Evolutionary conservation across 2,113 vertebrate species (phyloP), one percentile per base, ranked within the genome.

Genomic region (Columbina picui): DNA sequence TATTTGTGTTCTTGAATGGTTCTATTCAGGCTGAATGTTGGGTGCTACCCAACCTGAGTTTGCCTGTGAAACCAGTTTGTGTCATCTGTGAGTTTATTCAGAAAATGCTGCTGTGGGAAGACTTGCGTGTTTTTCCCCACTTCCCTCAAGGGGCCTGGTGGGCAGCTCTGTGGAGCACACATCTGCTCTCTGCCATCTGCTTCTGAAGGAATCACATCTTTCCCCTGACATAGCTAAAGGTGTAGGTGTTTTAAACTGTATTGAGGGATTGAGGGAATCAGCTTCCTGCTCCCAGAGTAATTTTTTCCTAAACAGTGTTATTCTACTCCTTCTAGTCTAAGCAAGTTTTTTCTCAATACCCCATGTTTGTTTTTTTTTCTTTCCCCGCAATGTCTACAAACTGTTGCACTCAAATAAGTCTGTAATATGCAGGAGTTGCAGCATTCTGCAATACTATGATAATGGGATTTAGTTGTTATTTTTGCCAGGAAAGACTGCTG

Each of bases 11-110:
- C 52, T 52, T 92, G 90, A 92, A 90, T 97, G 81, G 27, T 21
- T 84, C 90, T 71, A 79, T 97, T 95, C 88, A 96, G 53, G 47
- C 47, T 65, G 90, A 77, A 64, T 76, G 73, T 78, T 90, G 53
- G 87, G 67, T 1, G 5, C 7, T 13, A 17, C 86, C 71, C 86
- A 91, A 29, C 56, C 76, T 49, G 70, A 82, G 81, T 34, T 90
- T 92, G 59, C 67, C 88, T 95, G 78, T 73, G 91, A 64, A 95
- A n/a, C 18, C 50, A 80, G 75, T 93, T 90, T 90, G 74, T 14
- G 4, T 65, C 21, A 43, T 69, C 14, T 80, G 76, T 39, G 75
- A 68, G 75, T 82, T 83, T 86, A 16, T 67, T 81, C 50, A 68
- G 74, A 47, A 93, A 76, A 36, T 15, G 61, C 43, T 56, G 56